Percentiles rank a stretch among this genome's conserved stretches.
Conservation (phyloP, 2,797 vertebrate genomes). For the Notoglanidium macrostoma region DNA sequence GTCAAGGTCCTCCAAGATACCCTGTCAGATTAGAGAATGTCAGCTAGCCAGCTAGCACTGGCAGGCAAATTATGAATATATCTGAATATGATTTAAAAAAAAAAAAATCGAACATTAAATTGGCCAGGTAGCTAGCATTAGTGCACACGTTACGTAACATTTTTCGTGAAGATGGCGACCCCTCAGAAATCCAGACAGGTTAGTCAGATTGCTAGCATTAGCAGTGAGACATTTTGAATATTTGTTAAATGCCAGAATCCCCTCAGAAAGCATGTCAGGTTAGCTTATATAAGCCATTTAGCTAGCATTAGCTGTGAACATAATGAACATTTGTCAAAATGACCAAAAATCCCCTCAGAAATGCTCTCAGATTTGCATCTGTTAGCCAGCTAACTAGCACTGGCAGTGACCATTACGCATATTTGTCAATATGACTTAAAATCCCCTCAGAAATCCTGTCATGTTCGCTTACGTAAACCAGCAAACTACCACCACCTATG, state of each 20-base stretch:
- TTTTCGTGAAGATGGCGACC: not conserved
- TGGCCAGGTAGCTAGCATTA: not conserved
- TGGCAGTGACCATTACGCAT: not conserved
- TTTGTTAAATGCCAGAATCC: too few species aligned
- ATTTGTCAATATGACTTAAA: not conserved
- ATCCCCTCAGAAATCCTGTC: not conserved
- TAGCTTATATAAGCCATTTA: not conserved
- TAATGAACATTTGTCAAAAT: not conserved
- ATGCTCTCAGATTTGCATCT: too few species aligned
- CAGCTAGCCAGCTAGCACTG: not conserved
- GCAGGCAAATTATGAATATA: not conserved
- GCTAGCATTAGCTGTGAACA: not conserved
- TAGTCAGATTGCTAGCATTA: too few species aligned
- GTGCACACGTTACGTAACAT: not conserved
- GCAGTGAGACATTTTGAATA: too few species aligned
- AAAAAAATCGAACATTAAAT: not conserved
- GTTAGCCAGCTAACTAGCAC: not conserved
- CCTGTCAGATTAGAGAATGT: not conserved
- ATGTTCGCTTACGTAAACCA: not conserved
- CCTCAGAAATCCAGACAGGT: not conserved
- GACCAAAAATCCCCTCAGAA: not conserved
- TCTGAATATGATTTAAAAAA: not conserved
- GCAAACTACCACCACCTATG: not conserved
- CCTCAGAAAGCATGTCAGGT: too few species aligned
- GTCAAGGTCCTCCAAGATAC: not conserved